Conservation (phyloP, 2,113 vertebrate species). For the Saguinus midas region DNA sequence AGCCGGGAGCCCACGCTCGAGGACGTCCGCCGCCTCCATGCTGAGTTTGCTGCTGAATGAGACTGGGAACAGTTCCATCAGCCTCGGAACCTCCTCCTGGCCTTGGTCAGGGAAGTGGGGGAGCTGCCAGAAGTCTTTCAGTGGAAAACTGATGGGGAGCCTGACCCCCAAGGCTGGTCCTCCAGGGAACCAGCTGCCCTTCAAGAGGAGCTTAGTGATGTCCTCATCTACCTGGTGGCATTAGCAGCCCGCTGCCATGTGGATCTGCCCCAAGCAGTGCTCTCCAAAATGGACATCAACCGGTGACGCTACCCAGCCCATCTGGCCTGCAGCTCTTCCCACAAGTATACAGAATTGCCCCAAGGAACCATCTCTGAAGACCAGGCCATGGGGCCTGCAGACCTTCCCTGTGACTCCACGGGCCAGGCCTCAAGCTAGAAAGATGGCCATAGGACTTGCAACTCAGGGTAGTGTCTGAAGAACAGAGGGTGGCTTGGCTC, state of each 20-base stretch:
- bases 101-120: constrained; percentile 93
- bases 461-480: not conserved
- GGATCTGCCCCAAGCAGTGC: constrained; percentile 89
- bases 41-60: constrained; percentile 90
- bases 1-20: no score
- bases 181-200: constrained; percentile 85
- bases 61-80: constrained; percentile 93
- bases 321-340: constrained; percentile 89
- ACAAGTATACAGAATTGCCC: constrained; percentile 90
- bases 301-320: constrained; percentile 88
- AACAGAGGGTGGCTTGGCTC: not conserved
- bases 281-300: constrained; percentile 91
- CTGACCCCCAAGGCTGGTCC: constrained; percentile 88
- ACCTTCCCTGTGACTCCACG: not conserved
- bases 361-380: constrained; percentile 77
- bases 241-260: constrained; percentile 90
- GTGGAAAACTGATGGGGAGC: constrained; percentile 88
- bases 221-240: constrained; percentile 92
- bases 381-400: not conserved
- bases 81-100: constrained; percentile 91
- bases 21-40: constrained; percentile 84
- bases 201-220: constrained; percentile 91
- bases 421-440: constrained; percentile 40
- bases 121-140: constrained; percentile 94
- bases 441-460: not conserved